Base-by-base conservation (phyloP, 2,797 vertebrate species). In the Eulemur mongoz region DNA sequence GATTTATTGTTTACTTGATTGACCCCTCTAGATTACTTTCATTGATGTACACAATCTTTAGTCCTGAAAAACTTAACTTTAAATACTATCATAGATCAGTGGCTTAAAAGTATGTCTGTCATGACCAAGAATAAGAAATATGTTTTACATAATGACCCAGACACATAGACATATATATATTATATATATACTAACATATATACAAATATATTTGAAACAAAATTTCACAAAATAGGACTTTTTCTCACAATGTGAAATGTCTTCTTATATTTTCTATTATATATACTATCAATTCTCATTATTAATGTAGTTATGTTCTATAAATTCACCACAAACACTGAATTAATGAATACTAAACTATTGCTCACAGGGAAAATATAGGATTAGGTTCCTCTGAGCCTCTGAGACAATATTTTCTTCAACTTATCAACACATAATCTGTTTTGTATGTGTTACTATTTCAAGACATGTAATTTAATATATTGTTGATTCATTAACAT, bases 351-450 rank as follows among this genome's bases (percentile, higher is more conserved):
- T 50, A 79, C 23, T 82, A 91, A 97, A 67, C 20, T 1, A 76
- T 40, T 70, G 20, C 11, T 76, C 70, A 50, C 32, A 78, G 27
- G 23, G 50, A 7, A 48, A 89, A 89, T n/a, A 50, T 7, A 89
- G 87, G 5, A 13, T 57, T 91, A 45, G 27, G 12, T 79, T 91
- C 7, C 79, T 94, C 69, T 61, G 22, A 73, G n/a, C 12, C 20
- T 72, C 81, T 76, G 57, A 25, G 86, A 91, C 9, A 81, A 52
- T 85, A 57, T 89, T 95, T 93, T 91, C 27, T 89, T 59, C 50
- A 69, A 72, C 0, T 25, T 6, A 70, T 86, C 81, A 91, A 43
- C 61, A 61, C 0, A 38, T 78, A 69, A 43, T 11, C 35, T 79
- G 12, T 45, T 78, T 76, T 78, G 70, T 78, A 8, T 57, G 12